Evolutionary conservation across 2,797 vertebrate genomes (phyloP).

Genomic region (Enteromius trimaculatus): DNA sequence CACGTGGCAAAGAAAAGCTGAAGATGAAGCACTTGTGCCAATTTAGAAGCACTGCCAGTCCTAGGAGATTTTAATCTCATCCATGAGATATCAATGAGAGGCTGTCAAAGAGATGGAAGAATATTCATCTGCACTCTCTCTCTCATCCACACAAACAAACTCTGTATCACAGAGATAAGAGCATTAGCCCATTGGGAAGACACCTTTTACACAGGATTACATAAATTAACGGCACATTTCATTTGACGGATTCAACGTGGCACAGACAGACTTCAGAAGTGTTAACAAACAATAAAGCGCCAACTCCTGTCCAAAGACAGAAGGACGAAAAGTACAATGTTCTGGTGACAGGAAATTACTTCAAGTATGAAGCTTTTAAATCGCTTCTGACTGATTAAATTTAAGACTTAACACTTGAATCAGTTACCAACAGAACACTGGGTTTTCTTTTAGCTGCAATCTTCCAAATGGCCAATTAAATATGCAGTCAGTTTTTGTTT

Average conservation of each 20-base stretch:
- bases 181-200: constrained; percentile 40
- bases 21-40: constrained; percentile 47
- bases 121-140: constrained; percentile 25
- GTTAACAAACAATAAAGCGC: constrained; percentile 6
- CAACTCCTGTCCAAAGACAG: constrained; percentile 20
- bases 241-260: not conserved
- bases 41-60: constrained; percentile 42
- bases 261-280: constrained; percentile 8
- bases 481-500: not conserved
- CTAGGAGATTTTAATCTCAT: constrained; percentile 49
- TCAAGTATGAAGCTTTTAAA: constrained; percentile 5
- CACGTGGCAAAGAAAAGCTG: constrained; percentile 44
- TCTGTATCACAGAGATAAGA: constrained; percentile 50
- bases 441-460: not conserved
- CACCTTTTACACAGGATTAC: constrained; percentile 49
- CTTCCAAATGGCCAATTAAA: not conserved
- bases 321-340: constrained; percentile 4
- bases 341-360: not conserved
- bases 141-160: constrained; percentile 29
- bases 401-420: not conserved
- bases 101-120: constrained; percentile 33
- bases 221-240: constrained; percentile 31
- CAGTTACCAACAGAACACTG: not conserved
- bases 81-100: constrained; percentile 48
- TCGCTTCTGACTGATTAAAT: not conserved